These are phyloP conservation scores for Yponomeuta plumbellus DNA, from an alignment of 2,888 invertebrate genomes.

Conservation along the genomic window DNA sequence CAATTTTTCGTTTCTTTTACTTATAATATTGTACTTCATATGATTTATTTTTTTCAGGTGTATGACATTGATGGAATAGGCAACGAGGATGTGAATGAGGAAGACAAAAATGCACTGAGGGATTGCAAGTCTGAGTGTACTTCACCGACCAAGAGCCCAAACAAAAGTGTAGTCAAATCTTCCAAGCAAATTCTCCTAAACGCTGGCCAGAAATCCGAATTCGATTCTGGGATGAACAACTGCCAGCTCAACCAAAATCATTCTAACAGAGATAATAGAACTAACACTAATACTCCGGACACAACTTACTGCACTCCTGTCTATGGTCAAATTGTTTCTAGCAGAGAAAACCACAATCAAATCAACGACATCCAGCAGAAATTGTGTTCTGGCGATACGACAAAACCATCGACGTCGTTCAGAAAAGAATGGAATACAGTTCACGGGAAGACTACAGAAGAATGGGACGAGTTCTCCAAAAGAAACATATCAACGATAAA, in stretches of 20 bases:
- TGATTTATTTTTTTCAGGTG: constrained; percentile 43
- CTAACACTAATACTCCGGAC: constrained; percentile 44
- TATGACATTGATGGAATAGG: constrained; percentile 70
- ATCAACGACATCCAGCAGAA: constrained; percentile 70
- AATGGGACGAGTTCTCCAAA: constrained; percentile 66
- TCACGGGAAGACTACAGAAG: constrained; percentile 51
- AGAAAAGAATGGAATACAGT: constrained; percentile 58
- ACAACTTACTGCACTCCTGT: constrained; percentile 68
- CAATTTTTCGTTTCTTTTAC: too few relatives aligned
- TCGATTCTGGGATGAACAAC: constrained; percentile 71
- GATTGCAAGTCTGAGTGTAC: constrained; percentile 37
- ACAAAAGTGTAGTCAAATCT: constrained; percentile 57
- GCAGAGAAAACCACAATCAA: constrained; percentile 67
- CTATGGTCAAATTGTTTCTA: constrained; percentile 69
- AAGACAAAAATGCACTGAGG: constrained; percentile 41
- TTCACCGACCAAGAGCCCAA: constrained; percentile 39
- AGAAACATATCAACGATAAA: constrained; percentile 58
- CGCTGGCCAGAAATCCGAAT: constrained; percentile 69
- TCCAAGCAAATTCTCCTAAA: constrained; percentile 69
- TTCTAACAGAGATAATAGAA: constrained; percentile 43
- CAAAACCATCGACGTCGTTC: constrained; percentile 63
- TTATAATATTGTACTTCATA: too few relatives aligned
- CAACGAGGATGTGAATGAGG: constrained; percentile 55
- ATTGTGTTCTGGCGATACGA: constrained; percentile 49
- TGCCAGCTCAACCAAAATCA: constrained; percentile 56